Evolutionary conservation across 2,888 invertebrate species (phyloP), one percentile per base, ranked within the genome.

Genomic region (Rhamnusium bicolor): DNA sequence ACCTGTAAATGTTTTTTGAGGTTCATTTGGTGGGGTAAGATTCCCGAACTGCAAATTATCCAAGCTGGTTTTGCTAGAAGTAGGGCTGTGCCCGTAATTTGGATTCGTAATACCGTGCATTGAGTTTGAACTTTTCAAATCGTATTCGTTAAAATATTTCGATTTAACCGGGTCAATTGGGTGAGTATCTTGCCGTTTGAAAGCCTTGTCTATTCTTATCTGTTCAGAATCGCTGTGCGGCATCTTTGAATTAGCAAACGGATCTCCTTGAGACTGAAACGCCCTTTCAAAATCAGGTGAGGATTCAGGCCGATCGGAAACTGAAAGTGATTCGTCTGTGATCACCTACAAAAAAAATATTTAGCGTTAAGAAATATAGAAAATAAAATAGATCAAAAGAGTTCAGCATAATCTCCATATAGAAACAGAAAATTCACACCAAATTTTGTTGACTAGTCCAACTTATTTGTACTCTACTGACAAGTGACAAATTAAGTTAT

Each of bases 101-200:
- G 88, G 88, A 77, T 88, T 88, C 0, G 86, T 86, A 68, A 88
- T 88, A n/a, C 88, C 88, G 68, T 87, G 86, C 81, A 87, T 75
- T 2, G 85, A 84, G n/a, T 75, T 79, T 27, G 85, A 84, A 40
- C 80, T 72, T 65, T 80, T 83, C 27, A 85, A 51, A 18, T 84
- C 84, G 8, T 77, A 72, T 5, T 74, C 62, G 62, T 77, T 75
- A 24, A 74, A 60, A 69, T 81, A 76, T 18, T 77, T 78, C 4
- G 79, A 61, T 49, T 79, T 79, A 10, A 78, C 72, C 2, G 40
- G 4, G 16, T 83, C 82, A 6, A 79, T 72, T 3, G 81, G 81
- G 60, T 82, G 81, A 6, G 81, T 82, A 63, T 85, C 85, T 69
- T 84, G 85, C 47, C 87, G 77, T 75, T 86, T 87, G 77, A 88